Evolutionary conservation across 1,140 invertebrate genomes (phyloP).

Genomic region (Drosophila pruinosa): DNA sequence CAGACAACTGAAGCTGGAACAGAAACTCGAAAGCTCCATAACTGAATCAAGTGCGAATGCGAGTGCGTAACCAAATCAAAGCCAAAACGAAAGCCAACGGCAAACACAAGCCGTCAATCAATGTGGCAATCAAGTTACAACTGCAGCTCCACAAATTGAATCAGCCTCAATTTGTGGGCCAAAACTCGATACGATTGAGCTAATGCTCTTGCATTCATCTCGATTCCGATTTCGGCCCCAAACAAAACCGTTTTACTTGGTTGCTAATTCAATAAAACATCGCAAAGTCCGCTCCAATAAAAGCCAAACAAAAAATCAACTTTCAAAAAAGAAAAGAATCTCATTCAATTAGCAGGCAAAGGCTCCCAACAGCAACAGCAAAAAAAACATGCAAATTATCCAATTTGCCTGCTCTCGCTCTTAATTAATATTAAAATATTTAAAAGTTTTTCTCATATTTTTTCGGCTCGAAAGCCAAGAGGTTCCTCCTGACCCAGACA

Average conservation of each 20-base stretch:
- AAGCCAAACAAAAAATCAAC: conserved; percentile 18
- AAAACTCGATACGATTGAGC: conserved; percentile 6
- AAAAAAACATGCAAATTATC: conserved; percentile 52
- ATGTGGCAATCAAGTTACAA: conserved; percentile 42
- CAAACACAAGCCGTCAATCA: conserved; percentile 35
- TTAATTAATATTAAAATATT: conserved; percentile 77
- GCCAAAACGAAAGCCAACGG: background rate
- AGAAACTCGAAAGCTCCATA: background rate
- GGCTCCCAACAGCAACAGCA: conserved; percentile 1
- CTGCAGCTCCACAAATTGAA: conserved; percentile 25
- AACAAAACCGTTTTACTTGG: conserved; percentile 23
- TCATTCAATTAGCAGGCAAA: conserved; percentile 52
- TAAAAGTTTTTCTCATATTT: conserved; percentile 32
- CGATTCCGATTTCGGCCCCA: conserved; percentile 5
- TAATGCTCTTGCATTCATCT: conserved; percentile 3
- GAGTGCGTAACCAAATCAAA: conserved; percentile 42
- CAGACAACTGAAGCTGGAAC: background rate
- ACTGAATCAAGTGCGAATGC: conserved; percentile 18
- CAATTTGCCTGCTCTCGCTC: conserved; percentile 31
- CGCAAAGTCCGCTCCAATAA: background rate
- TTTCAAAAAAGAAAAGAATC: conserved; percentile 29
- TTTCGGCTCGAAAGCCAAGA: background rate
- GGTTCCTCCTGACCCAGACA: background rate
- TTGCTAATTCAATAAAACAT: conserved; percentile 33
- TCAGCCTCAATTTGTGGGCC: conserved; percentile 1